A percentile compares a stretch with the other conserved stretches of the same genome.
Conservation (phyloP, 2,797 vertebrate genomes). For the Hemitrygon akajei region DNA sequence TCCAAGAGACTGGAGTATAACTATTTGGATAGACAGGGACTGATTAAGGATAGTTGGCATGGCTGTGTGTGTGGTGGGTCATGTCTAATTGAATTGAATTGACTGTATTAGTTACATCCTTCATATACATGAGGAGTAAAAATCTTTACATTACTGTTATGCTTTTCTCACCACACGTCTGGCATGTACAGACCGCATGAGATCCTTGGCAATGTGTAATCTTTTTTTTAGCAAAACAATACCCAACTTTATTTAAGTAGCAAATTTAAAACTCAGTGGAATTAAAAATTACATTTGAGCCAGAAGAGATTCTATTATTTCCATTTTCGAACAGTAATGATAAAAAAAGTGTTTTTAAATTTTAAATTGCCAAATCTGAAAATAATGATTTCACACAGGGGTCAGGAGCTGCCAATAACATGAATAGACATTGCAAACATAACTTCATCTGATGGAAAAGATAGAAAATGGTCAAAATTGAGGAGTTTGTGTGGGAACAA, state of each 20-base stretch:
- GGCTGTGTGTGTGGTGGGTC: no score
- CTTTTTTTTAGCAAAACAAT: conserved; percentile 26
- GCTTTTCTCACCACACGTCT: no score
- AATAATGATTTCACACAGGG: background rate
- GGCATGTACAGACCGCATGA: no score
- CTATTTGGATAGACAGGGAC: no score
- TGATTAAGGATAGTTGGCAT: no score
- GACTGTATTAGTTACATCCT: no score
- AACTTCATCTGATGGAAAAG: background rate
- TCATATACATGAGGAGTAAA: no score
- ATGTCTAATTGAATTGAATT: no score
- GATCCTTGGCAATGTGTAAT: no score
- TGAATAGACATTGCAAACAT: background rate
- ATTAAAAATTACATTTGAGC: background rate
- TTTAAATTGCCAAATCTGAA: background rate
- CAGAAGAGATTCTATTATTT: conserved; percentile 26
- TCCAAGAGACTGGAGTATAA: no score
- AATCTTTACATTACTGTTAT: no score
- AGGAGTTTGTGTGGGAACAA: background rate
- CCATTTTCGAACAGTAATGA: conserved; percentile 14
- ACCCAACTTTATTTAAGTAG: conserved; percentile 35
- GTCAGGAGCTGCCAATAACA: background rate
- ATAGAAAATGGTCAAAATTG: background rate
- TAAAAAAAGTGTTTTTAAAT: background rate
- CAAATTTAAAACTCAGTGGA: conserved; percentile 26